Base-by-base conservation (phyloP, 2,113 vertebrate species). In the Pontoporia blainvillei region DNA sequence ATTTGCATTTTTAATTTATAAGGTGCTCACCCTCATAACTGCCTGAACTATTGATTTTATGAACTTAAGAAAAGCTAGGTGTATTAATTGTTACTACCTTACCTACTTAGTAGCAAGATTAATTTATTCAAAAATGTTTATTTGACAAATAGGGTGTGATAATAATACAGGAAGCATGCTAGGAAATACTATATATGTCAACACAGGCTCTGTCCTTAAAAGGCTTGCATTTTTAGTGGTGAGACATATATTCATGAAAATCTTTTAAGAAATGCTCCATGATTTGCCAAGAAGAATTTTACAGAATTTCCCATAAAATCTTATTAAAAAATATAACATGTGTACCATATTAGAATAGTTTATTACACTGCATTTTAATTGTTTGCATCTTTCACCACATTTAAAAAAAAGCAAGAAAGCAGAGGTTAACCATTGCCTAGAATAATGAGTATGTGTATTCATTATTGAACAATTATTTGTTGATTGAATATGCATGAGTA, bases 281-380 rank as follows among this genome's bases (percentile, higher is more conserved):
- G 39, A 52, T 91, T 66, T 84, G 8, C 54, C 62, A 82, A 82
- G 36, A 54, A 90, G 6, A 64, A 67, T 89, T 66, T 79, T 66
- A 66, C 67, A 34, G 39, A 18, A 18, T 83, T 81, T 57, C 18
- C 6, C 2, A 61, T 44, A 76, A 84, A 75, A 93, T 73, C 17
- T 12, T 86, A 31, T 94, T 62, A 25, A 83, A 88, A 95, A 83
- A 84, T 61, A 73, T 66, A 92, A 67, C 0, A 36, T 54, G 27
- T 67, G 21, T 2, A 73, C 12, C 34, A 2, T 39, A 84, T 82
- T 86, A 89, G 87, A 86, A 61, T 39, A 92, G 62, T 61, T 76
- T 52, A 79, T 73, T 36, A 64, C 5, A 34, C 54, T 93, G 49
- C 85, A 59, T 84, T 92, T 89, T 94, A 97, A 96, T 96, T 81